Evolutionary conservation across 2,113 vertebrate species (phyloP).

Genomic region (Shinisaurus crocodilurus): DNA sequence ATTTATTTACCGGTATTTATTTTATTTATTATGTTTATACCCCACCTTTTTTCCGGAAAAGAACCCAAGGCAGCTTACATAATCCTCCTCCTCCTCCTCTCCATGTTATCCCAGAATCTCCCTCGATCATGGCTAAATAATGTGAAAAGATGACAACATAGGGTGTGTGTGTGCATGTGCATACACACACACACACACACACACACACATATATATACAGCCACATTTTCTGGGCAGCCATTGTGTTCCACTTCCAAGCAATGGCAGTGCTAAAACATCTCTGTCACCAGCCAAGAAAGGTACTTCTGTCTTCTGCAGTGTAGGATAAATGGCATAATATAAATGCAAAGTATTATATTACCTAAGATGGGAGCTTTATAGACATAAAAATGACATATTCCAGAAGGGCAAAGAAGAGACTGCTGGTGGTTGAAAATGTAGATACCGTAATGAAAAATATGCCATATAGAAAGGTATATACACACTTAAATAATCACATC

Average conservation of each 20-base stretch:
- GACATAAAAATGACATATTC: constrained; percentile 34
- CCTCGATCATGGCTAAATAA: neutral
- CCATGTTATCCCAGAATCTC: no score
- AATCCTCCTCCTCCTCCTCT: no score
- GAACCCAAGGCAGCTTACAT: no score
- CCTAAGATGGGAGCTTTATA: constrained; percentile 17
- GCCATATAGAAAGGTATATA: neutral
- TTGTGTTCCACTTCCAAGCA: constrained; percentile 11
- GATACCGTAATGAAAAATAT: constrained; percentile 50
- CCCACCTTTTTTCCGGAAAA: no score
- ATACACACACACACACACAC: no score
- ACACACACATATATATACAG: no score
- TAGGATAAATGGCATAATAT: constrained; percentile 30
- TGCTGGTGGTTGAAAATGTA: neutral
- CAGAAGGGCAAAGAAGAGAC: constrained; percentile 12
- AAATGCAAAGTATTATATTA: constrained; percentile 8
- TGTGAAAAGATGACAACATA: neutral
- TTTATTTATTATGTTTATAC: no score
- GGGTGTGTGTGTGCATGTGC: no score
- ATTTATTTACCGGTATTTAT: no score
- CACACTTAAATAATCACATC: neutral
- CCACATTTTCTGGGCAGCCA: no score
- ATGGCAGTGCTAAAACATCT: neutral
- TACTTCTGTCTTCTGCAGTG: neutral
- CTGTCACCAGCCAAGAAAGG: constrained; percentile 9